A percentile compares a stretch with the other conserved stretches of the same genome.
phyloP scores from a whole-genome alignment of 2,888 invertebrate species.

The Steinernema carpocapsae region DNA sequence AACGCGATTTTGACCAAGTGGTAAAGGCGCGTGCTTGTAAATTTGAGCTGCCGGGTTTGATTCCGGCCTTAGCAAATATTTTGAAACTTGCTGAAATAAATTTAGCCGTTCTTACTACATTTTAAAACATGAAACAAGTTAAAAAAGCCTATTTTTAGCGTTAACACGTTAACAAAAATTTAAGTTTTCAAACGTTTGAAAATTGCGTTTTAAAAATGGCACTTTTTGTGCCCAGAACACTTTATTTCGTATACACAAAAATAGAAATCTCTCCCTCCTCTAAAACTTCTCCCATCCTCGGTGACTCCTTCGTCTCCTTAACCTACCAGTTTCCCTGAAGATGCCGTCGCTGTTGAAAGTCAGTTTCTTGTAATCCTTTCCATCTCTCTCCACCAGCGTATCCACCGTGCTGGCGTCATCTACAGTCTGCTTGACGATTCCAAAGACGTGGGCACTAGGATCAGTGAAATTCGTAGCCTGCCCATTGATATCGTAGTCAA shows the following conservation, averaged over 20 bases:
- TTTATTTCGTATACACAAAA: too few species aligned
- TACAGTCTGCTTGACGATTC: conserved; percentile 72
- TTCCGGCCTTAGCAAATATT: too few species aligned
- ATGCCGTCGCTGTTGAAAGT: conserved; percentile 27
- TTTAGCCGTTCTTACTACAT: too few species aligned
- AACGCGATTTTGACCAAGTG: too few species aligned
- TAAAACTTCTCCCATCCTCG: too few species aligned
- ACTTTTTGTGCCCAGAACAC: background rate
- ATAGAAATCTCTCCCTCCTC: too few species aligned
- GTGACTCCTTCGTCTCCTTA: too few species aligned
- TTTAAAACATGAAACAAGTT: too few species aligned
- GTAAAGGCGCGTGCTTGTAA: too few species aligned
- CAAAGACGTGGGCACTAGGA: conserved; percentile 71
- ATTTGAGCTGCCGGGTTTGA: too few species aligned
- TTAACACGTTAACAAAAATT: background rate
- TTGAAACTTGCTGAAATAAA: too few species aligned
- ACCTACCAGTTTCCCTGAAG: conserved; percentile 17
- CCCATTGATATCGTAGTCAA: conserved; percentile 87
- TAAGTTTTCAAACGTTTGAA: background rate
- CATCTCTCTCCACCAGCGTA: conserved; percentile 27
- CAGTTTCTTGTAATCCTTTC: conserved; percentile 12
- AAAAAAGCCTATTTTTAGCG: too few species aligned
- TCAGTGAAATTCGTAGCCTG: background rate
- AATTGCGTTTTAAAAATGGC: background rate
- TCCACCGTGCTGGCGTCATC: conserved; percentile 23